Evolutionary conservation across 2,888 invertebrate genomes (phyloP).

Genomic region (Sphaerophoria taeniata): DNA sequence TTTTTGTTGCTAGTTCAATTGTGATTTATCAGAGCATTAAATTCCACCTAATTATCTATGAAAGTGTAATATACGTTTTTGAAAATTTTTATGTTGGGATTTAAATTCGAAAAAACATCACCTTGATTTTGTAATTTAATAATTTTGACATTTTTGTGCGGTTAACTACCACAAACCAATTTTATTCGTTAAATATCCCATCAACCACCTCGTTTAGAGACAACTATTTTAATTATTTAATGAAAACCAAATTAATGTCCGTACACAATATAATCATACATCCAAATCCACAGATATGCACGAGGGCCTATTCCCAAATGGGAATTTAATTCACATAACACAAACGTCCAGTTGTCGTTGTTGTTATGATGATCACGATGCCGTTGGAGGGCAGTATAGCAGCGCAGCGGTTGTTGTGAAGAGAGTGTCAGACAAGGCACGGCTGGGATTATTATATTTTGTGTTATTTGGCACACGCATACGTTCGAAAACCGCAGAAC

Average conservation of each 20-base stretch:
- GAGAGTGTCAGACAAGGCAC: background rate
- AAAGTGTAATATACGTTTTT: background rate
- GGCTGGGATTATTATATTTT: slow-evolving; percentile 16
- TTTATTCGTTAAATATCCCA: slow-evolving; percentile 57
- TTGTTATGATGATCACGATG: too few species aligned
- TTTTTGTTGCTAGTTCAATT: background rate
- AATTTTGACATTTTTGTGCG: slow-evolving; percentile 44
- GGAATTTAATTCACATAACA: slow-evolving; percentile 40
- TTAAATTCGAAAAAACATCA: background rate
- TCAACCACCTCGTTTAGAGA: slow-evolving; percentile 52
- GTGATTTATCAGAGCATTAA: background rate
- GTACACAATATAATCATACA: background rate
- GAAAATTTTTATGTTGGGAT: background rate
- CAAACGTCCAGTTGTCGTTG: background rate
- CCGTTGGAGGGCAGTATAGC: too few species aligned
- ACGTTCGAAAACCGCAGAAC: slow-evolving; percentile 46
- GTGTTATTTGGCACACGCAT: slow-evolving; percentile 21
- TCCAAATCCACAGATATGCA: too few species aligned
- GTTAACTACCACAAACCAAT: slow-evolving; percentile 43
- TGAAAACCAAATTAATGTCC: slow-evolving; percentile 67
- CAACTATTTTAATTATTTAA: slow-evolving; percentile 65
- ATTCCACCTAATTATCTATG: background rate
- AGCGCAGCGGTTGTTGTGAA: background rate
- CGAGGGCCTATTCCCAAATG: slow-evolving; percentile 33
- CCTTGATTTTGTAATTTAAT: slow-evolving; percentile 47